Percentiles rank a stretch among this genome's conserved stretches.
These are phyloP conservation scores for Hiodon tergisus DNA, from an alignment of 2,113 vertebrate species.

Conservation along the genomic window DNA sequence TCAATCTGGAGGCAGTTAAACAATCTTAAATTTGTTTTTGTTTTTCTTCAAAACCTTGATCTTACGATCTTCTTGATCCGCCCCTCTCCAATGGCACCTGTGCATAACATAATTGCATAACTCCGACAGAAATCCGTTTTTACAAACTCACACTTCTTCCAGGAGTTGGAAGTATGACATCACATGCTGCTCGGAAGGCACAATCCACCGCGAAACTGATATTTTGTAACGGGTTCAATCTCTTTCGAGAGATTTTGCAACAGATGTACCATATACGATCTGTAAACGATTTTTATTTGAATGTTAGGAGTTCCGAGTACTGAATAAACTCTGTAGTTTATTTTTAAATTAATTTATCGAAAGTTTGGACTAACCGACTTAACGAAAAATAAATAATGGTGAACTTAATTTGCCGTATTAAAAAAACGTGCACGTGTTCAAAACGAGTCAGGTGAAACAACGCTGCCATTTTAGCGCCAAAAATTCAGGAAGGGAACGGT, in stretches of 20 bases:
- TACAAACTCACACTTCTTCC: conserved; percentile 34
- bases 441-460: not conserved
- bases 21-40: no score
- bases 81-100: conserved; percentile 46
- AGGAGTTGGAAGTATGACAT: conserved; percentile 53
- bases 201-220: conserved; percentile 37
- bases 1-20: no score
- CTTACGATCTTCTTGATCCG: no score
- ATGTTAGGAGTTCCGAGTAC: no score
- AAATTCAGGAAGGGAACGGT: not conserved
- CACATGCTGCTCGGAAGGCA: conserved; percentile 48
- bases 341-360: no score
- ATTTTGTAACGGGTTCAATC: conserved; percentile 43
- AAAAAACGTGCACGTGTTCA: not conserved
- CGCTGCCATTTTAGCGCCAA: not conserved
- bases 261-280: conserved; percentile 53
- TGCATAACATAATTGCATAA: conserved; percentile 42
- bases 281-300: not conserved
- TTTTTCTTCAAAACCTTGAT: no score
- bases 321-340: not conserved
- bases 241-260: conserved; percentile 44
- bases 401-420: not conserved
- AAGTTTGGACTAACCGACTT: not conserved
- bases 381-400: not conserved
- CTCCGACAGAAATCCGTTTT: conserved; percentile 39